Percentiles rank a stretch among this genome's conserved stretches.
Conservation (phyloP, 2,113 vertebrate genomes). For the Chinchilla lanigera region DNA sequence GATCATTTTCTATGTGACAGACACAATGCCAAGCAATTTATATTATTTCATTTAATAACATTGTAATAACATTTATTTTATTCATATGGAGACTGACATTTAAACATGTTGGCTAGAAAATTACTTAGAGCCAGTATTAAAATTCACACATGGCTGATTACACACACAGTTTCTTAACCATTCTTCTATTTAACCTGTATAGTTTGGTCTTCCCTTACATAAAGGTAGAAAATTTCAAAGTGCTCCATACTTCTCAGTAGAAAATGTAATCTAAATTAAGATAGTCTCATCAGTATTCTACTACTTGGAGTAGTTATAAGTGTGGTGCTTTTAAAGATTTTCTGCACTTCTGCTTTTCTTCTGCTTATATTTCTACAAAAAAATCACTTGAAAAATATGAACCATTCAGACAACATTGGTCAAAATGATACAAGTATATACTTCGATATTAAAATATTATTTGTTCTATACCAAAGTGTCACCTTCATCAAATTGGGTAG, state of each 20-base stretch:
- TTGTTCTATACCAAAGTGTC: slow-evolving; percentile 2
- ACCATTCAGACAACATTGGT: background rate
- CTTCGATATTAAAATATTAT: slow-evolving; percentile 6
- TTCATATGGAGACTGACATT: background rate
- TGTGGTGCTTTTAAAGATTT: background rate
- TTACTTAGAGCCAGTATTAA: background rate
- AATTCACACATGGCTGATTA: background rate
- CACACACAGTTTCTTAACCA: background rate
- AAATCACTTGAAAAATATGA: background rate
- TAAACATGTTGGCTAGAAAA: background rate
- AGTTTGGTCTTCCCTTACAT: background rate
- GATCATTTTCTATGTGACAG: background rate
- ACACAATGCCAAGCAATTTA: background rate
- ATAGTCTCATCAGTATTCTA: background rate
- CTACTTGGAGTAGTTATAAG: background rate
- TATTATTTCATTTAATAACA: background rate
- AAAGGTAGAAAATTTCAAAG: background rate
- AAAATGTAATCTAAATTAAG: background rate
- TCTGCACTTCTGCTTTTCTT: background rate
- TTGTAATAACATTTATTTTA: background rate
- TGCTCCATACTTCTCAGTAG: background rate
- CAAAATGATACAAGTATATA: background rate
- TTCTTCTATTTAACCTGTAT: background rate
- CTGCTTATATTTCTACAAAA: background rate
- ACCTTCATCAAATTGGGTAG: background rate